phyloP scores from a whole-genome alignment of 2,113 vertebrate species.

The Clinocottus analis region DNA sequence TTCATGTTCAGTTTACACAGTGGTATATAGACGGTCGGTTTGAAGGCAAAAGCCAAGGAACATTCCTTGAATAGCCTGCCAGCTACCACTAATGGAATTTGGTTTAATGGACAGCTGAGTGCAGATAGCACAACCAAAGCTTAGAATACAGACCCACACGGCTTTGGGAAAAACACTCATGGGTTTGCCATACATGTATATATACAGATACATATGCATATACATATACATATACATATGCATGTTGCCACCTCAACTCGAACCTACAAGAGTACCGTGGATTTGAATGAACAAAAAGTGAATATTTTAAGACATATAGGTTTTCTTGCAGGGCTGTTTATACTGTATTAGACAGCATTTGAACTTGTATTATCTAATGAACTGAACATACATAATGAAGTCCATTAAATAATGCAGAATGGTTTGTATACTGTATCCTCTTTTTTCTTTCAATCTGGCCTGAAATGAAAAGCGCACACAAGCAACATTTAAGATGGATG shows the following conservation, averaged over 20 bases:
- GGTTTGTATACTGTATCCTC: conserved; percentile 19
- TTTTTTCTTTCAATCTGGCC: conserved; percentile 14
- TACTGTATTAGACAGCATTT: not conserved
- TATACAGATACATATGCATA: not conserved
- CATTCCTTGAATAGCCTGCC: conserved; percentile 82
- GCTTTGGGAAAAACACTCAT: conserved; percentile 43
- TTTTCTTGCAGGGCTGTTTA: not conserved
- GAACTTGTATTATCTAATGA: conserved; percentile 7
- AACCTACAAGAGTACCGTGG: not conserved
- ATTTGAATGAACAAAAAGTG: conserved; percentile 18
- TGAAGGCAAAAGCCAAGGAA: conserved; percentile 80
- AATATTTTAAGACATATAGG: not conserved
- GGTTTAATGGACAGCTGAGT: conserved; percentile 70
- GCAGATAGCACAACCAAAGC: conserved; percentile 60
- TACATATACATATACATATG: not conserved
- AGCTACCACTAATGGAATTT: conserved; percentile 82
- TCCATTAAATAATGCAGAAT: conserved; percentile 31
- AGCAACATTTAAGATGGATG: conserved; percentile 2
- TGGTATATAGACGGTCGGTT: conserved; percentile 78
- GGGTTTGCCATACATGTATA: not conserved
- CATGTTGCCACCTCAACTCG: not conserved
- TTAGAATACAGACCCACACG: conserved; percentile 50
- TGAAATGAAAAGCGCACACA: conserved; percentile 31
- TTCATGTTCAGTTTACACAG: conserved; percentile 79
- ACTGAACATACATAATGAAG: conserved; percentile 10